Conservation (phyloP, 2,888 invertebrate species). For the Trissolcus japonicus region DNA sequence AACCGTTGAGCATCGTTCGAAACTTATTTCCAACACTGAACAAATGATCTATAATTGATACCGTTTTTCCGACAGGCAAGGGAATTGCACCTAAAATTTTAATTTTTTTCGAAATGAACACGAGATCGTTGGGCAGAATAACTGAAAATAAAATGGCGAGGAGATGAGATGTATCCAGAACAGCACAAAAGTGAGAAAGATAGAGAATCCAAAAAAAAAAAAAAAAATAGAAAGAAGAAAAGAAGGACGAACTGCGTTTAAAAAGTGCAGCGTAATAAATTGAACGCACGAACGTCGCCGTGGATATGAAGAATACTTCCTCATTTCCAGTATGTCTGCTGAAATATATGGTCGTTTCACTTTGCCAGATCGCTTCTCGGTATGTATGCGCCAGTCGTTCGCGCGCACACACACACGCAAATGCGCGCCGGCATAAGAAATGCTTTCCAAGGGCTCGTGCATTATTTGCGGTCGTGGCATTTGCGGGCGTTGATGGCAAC, state of each 20-base stretch:
- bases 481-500: slow-evolving; percentile 65
- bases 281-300: slow-evolving; percentile 28
- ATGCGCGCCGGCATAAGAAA: slow-evolving; percentile 52
- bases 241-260: slow-evolving; percentile 44
- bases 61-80: not conserved
- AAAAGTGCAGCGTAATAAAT: slow-evolving; percentile 50
- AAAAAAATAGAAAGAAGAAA: not conserved
- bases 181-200: too few species aligned
- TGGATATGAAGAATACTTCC: slow-evolving; percentile 48
- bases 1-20: not conserved
- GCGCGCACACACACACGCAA: slow-evolving; percentile 49
- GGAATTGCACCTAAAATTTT: slow-evolving; percentile 22
- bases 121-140: slow-evolving; percentile 26
- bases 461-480: slow-evolving; percentile 71
- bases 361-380: slow-evolving; percentile 34
- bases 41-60: slow-evolving; percentile 32
- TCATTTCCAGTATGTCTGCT: slow-evolving; percentile 52
- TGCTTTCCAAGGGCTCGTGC: slow-evolving; percentile 63
- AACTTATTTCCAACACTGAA: not conserved
- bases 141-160: slow-evolving; percentile 36
- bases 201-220: too few species aligned
- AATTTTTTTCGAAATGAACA: slow-evolving; percentile 29
- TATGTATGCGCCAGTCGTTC: slow-evolving; percentile 11
- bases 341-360: slow-evolving; percentile 55
- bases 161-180: slow-evolving; percentile 26